Base-by-base conservation (phyloP, 2,888 invertebrate genomes). In the Zygaena filipendulae region DNA sequence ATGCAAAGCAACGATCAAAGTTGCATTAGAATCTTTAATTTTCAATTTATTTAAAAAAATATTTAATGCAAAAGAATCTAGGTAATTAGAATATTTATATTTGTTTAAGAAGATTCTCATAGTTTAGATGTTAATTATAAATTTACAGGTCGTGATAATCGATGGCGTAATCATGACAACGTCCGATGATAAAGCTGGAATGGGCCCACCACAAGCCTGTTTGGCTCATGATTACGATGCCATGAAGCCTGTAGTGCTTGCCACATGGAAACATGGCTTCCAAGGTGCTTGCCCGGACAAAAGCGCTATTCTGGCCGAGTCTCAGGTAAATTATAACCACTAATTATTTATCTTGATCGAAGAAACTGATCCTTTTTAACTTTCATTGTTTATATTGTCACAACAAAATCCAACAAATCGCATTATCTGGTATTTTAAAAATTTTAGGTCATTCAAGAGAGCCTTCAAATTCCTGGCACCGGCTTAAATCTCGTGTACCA, bases 401-500 rank as follows among this genome's bases (percentile, higher is more conserved):
- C n/a, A n/a, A n/a, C n/a, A n/a, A n/a, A n/a, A n/a, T n/a, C n/a
- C n/a, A n/a, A n/a, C n/a, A n/a, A n/a, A n/a, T n/a, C n/a, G n/a
- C n/a, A n/a, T n/a, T n/a, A n/a, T n/a, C n/a, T n/a, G n/a, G n/a
- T n/a, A n/a, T n/a, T n/a, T n/a, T n/a, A n/a, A n/a, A n/a, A n/a
- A n/a, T 52, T 52, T 3, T 54, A 86, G 84, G 97, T 97, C 1
- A 88, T 97, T 5, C 97, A 97, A 77, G 97, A 97, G 69, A 95
- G 94, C 44, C 82, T 97, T 6, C 90, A 91, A 54, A 93, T 98
- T 35, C 95, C 97, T 0, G 97, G 95, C 13, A 96, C 97, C 0
- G 93, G 94, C 2, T 77, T 97, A n/a, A 93, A 96, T 66, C 82
- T 99, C 20, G 94, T 98, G 0, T 98, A 99, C 68, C 96, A 96